Percentiles rank a stretch among this genome's conserved stretches.
phyloP scores from a whole-genome alignment of 2,113 vertebrate genomes.

The Ptilorrhoa leucosticta region DNA sequence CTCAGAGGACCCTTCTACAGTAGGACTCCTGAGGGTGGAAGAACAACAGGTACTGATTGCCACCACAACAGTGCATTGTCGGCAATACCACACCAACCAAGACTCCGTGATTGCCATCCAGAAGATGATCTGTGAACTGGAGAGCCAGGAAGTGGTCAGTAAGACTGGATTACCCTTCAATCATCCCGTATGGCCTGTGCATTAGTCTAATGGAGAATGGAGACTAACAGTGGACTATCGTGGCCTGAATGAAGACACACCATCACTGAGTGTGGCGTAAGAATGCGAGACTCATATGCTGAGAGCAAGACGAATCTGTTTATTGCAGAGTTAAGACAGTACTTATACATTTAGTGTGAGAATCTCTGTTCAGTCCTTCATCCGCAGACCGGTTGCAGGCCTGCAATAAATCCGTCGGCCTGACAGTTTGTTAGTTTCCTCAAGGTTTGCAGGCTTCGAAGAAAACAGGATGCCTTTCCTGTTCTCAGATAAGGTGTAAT shows the following conservation, averaged over 20 bases:
- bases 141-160: neutral
- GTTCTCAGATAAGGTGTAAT: no score
- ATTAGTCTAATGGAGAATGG: neutral
- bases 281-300: no score
- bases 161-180: neutral
- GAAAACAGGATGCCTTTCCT: no score
- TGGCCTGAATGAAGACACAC: neutral
- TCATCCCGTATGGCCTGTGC: neutral
- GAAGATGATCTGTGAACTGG: neutral
- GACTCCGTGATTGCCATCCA: neutral
- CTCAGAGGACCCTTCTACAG: neutral
- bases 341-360: no score
- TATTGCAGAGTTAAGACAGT: no score
- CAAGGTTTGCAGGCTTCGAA: no score
- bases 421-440: no score
- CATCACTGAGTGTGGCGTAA: neutral
- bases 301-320: no score
- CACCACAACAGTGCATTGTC: neutral
- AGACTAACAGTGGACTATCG: neutral
- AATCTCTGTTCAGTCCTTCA: no score
- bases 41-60: neutral
- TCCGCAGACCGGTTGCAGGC: no score
- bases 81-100: neutral
- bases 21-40: neutral
- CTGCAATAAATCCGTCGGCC: no score